A percentile compares a stretch with the other conserved stretches of the same genome.
Evolutionary conservation across 2,888 invertebrate species (phyloP).

Genomic region (Drosophila anceps): DNA sequence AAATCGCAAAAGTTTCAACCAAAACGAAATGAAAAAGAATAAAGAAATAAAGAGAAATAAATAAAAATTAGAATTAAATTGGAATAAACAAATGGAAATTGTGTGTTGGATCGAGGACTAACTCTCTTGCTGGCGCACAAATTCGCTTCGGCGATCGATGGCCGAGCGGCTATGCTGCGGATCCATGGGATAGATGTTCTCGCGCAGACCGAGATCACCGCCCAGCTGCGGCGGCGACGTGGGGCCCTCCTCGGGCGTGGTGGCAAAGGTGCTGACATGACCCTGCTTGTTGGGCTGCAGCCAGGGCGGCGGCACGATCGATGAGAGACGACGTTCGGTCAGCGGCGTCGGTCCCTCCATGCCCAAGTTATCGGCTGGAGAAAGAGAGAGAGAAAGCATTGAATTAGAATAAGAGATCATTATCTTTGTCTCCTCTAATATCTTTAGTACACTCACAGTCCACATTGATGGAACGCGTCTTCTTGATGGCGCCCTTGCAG

Average conservation of each 20-base stretch:
- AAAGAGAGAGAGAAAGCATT: not conserved
- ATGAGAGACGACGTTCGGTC: slow-evolving; percentile 87
- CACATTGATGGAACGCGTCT: slow-evolving; percentile 96
- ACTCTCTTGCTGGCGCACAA: slow-evolving; percentile 84
- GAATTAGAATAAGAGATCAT: not conserved
- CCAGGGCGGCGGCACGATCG: slow-evolving; percentile 85
- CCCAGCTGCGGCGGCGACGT: slow-evolving; percentile 65
- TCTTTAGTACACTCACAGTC: slow-evolving; percentile 89
- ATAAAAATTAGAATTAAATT: not conserved
- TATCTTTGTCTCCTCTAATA: too few species aligned
- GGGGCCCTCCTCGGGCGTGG: slow-evolving; percentile 83
- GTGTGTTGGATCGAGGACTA: slow-evolving; percentile 59
- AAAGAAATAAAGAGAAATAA: slow-evolving; percentile 17
- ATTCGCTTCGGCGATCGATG: slow-evolving; percentile 84
- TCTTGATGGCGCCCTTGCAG: slow-evolving; percentile 96
- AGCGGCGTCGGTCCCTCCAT: slow-evolving; percentile 88
- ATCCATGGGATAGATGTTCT: slow-evolving; percentile 84
- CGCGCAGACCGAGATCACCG: slow-evolving; percentile 76
- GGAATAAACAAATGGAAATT: not conserved
- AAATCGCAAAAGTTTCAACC: slow-evolving; percentile 34
- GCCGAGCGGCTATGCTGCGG: slow-evolving; percentile 82
- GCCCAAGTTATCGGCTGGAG: slow-evolving; percentile 90
- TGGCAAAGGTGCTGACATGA: slow-evolving; percentile 80
- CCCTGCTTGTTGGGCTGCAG: slow-evolving; percentile 83
- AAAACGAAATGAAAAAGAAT: slow-evolving; percentile 31